Evolutionary conservation across 2,113 vertebrate genomes (phyloP).

Genomic region (Pomatorhinus ruficollis): DNA sequence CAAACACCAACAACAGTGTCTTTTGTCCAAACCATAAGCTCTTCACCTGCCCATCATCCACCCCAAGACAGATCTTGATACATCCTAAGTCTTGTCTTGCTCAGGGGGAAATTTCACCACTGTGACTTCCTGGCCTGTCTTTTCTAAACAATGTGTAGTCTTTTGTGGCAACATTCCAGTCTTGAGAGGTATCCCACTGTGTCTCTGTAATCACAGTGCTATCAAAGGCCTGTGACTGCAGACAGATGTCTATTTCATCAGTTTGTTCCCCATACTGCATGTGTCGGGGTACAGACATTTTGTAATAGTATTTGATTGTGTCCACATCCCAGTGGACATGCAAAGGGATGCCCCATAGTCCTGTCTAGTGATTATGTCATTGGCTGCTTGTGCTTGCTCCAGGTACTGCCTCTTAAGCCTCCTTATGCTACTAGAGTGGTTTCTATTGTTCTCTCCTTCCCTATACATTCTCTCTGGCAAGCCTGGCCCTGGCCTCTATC

Average conservation of each 20-base stretch:
- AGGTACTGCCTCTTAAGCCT: neutral
- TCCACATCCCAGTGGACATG: neutral
- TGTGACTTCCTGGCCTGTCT: neutral
- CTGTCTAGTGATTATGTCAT: neutral
- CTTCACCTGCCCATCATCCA: neutral
- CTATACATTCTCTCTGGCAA: neutral
- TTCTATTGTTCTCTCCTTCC: neutral
- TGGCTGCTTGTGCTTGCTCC: neutral
- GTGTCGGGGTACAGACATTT: neutral
- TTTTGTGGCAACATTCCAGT: neutral
- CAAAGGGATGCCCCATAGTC: neutral
- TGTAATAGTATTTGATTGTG: neutral
- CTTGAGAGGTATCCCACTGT: accelerated
- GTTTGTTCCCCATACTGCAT: neutral
- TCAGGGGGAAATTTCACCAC: neutral
- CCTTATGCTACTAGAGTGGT: too few relatives aligned
- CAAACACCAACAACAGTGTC: neutral
- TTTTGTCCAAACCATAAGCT: neutral
- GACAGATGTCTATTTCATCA: neutral
- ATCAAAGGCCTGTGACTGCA: neutral
- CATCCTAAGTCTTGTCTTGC: neutral
- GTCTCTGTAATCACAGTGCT: neutral
- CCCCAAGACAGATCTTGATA: neutral
- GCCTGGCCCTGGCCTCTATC: neutral
- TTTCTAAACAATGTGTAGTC: neutral